These are phyloP conservation scores for Phylloscopus trochiloides DNA, from an alignment of 2,113 vertebrate genomes.

Conservation along the genomic window DNA sequence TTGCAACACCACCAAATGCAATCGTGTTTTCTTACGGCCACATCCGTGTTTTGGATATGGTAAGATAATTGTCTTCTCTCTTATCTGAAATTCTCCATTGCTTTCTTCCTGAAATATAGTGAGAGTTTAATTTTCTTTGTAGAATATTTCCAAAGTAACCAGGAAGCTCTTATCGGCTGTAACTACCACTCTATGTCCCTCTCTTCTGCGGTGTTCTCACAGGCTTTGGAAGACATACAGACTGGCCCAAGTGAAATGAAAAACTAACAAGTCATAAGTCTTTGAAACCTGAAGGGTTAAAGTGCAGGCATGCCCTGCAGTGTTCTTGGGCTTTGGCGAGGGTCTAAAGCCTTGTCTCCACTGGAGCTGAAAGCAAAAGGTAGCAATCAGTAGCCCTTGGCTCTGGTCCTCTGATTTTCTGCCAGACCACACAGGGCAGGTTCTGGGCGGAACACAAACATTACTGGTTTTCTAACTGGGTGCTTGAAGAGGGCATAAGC, in stretches of 20 bases:
- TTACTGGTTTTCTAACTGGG: background rate
- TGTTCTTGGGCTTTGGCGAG: background rate
- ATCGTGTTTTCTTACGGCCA: constrained; percentile 94
- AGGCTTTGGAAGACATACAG: background rate
- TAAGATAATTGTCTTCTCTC: constrained; percentile 66
- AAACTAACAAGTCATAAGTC: background rate
- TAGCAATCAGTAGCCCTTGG: background rate
- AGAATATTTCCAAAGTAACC: background rate
- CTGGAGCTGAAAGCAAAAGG: constrained; percentile 18
- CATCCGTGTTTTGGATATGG: constrained; percentile 92
- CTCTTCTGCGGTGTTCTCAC: background rate
- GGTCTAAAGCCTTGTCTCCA: background rate
- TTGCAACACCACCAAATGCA: constrained; percentile 93
- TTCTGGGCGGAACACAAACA: background rate
- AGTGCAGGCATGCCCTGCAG: background rate
- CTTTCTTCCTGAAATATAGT: background rate
- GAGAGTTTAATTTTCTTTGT: background rate
- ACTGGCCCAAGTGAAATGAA: background rate
- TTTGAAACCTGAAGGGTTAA: background rate
- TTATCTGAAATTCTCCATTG: background rate
- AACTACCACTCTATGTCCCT: background rate
- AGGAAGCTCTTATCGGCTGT: background rate
- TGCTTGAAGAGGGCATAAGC: background rate
- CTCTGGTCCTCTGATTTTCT: background rate
- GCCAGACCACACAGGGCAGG: background rate